A percentile compares a stretch with the other conserved stretches of the same genome.
Evolutionary conservation across 35 echinoderm and acorn worm genomes (phyloP).

Genomic region (Ophioderma brevispina): DNA sequence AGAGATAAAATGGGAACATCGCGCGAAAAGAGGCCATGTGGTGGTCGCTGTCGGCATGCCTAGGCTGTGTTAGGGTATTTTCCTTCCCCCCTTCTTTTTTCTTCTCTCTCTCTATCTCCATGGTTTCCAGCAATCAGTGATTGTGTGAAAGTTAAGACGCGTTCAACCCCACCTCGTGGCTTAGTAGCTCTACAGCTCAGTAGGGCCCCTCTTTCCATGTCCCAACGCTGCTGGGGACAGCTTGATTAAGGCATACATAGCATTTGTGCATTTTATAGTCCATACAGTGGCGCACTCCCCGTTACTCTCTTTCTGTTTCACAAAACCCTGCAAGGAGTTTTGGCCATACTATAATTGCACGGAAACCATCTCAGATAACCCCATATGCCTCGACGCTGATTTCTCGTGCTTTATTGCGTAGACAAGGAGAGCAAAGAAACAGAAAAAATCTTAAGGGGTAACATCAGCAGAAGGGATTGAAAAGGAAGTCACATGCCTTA

Average conservation of each 20-base stretch:
- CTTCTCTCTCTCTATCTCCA: too few species aligned
- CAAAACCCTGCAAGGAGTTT: neutral
- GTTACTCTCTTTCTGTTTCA: neutral
- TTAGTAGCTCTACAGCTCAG: neutral
- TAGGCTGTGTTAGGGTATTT: neutral
- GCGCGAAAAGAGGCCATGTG: neutral
- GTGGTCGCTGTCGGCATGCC: neutral
- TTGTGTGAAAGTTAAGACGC: conserved; percentile 6
- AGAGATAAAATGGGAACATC: neutral
- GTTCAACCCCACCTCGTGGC: neutral
- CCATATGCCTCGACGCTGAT: too few species aligned
- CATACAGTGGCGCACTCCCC: neutral
- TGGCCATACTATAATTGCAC: neutral
- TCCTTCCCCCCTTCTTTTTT: neutral
- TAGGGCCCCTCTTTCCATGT: neutral
- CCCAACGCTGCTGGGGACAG: neutral
- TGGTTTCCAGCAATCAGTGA: neutral
- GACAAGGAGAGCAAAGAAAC: too few species aligned
- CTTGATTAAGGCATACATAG: neutral
- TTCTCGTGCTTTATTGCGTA: too few species aligned
- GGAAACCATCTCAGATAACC: neutral
- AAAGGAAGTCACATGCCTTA: neutral
- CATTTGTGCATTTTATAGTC: conserved; percentile 10
- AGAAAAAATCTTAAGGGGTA: too few species aligned
- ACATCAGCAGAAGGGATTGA: neutral